A percentile compares a stretch with the other conserved stretches of the same genome.
These are phyloP conservation scores for Spongia lamella DNA, from an alignment of 37 sponge, comb jelly and placozoan genomes.

Conservation along the genomic window DNA sequence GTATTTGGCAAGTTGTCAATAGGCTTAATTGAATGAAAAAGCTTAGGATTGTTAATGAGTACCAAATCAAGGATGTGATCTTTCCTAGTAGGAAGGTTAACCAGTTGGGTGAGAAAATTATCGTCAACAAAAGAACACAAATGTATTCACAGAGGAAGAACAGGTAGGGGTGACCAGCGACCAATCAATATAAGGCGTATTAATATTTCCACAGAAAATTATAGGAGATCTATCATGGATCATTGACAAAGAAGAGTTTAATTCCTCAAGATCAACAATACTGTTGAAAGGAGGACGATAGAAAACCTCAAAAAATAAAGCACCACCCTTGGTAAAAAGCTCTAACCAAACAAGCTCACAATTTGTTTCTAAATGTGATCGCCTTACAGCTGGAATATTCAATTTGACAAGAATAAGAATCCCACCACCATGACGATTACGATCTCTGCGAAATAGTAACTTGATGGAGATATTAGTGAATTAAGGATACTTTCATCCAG, in stretches of 20 bases:
- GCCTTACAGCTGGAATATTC: slow-evolving; percentile 1
- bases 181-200: not conserved
- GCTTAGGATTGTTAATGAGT: not conserved
- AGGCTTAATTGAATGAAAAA: not conserved
- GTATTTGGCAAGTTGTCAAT: not conserved
- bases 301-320: slow-evolving; percentile 9
- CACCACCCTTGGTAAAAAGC: not conserved
- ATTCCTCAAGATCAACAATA: not conserved
- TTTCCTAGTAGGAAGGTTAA: not conserved
- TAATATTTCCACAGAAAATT: slow-evolving; percentile 25
- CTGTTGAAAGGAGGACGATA: slow-evolving; percentile 13
- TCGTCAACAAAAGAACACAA: not conserved
- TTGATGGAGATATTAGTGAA: not conserved
- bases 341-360: slow-evolving; percentile 46
- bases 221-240: slow-evolving; percentile 8
- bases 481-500: not conserved
- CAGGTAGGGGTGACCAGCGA: not conserved
- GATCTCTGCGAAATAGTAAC: slow-evolving; percentile 1
- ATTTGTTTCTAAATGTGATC: slow-evolving; percentile 4
- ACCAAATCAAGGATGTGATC: not conserved
- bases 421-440: slow-evolving; percentile 24
- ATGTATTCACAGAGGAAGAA: not conserved
- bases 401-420: slow-evolving; percentile 9
- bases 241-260: not conserved
- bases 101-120: not conserved